A percentile compares a stretch with the other conserved stretches of the same genome.
Evolutionary conservation across 2,888 invertebrate genomes (phyloP).

Genomic region (Tenthredo distinguenda): DNA sequence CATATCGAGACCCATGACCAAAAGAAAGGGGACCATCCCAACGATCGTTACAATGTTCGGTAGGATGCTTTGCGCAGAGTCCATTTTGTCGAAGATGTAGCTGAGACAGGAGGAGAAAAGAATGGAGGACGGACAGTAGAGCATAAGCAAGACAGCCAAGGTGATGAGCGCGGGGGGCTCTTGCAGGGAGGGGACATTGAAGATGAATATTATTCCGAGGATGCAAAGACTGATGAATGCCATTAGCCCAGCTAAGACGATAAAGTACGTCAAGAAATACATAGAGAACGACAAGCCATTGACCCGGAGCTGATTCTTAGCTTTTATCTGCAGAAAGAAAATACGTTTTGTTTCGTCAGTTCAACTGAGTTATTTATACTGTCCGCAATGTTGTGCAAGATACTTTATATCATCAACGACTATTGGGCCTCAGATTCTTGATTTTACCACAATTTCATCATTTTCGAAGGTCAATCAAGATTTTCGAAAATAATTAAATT

Average conservation of each 20-base stretch:
- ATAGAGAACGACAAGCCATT: constrained; percentile 88
- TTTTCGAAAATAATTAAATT: too few species aligned
- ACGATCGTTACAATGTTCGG: constrained; percentile 88
- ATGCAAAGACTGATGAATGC: constrained; percentile 84
- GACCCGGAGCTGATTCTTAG: constrained; percentile 90
- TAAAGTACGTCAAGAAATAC: constrained; percentile 88
- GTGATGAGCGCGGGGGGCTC: constrained; percentile 86
- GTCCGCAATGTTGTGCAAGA: background rate
- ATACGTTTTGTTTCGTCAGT: background rate
- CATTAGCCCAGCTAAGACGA: constrained; percentile 86
- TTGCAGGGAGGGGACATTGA: constrained; percentile 86
- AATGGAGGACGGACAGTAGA: constrained; percentile 88
- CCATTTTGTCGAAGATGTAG: constrained; percentile 90
- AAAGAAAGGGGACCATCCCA: constrained; percentile 87
- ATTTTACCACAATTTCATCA: too few species aligned
- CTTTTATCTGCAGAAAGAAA: constrained; percentile 83
- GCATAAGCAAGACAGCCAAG: constrained; percentile 83
- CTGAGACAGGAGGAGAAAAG: constrained; percentile 88
- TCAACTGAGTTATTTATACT: background rate
- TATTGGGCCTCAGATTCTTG: background rate
- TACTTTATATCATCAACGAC: background rate
- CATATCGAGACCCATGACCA: constrained; percentile 87
- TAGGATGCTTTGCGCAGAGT: constrained; percentile 89
- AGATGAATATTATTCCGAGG: constrained; percentile 82
- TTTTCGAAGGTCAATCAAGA: too few species aligned